Evolutionary conservation across 1,140 invertebrate species (phyloP), one percentile per base, ranked within the genome.

Genomic region (Zophobas morio): DNA sequence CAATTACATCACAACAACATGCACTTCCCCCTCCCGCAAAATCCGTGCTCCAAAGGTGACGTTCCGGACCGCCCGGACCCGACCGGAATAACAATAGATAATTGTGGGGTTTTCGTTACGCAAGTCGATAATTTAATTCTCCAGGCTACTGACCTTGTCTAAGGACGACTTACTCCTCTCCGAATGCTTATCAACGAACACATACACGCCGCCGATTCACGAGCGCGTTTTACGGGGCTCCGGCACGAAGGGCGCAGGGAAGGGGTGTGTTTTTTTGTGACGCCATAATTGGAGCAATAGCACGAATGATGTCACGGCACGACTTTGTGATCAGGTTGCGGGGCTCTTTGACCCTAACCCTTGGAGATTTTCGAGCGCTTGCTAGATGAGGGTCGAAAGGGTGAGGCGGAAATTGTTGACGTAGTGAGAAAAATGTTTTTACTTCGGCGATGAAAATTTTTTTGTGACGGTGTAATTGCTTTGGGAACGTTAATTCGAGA

Each of bases 61-160:
- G 20, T 20, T 20, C 20, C 20, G 20, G 20, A 20, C 20, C 36
- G 6, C 36, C 56, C 60, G 60, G 39, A 66, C 60, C 6, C 8
- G 60, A 66, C 60, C 60, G 60, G 60, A 66, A 66, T 66, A 66
- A 66, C 42, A 66, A 66, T 42, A 40, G 60, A 66, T 66, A 66
- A 66, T 66, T 66, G 60, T 42, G 60, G 60, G 60, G 60, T 66
- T 73, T 20, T 54, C 40, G 71, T 73, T 73, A 73, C 71, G 71
- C 71, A 73, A 73, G 47, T 73, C 71, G 71, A 73, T 73, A 73
- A 73, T 73, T 73, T 53, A 73, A 73, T 73, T 73, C 63, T 46
- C 63, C 37, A 6, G 71, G 71, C 71, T 73, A 73, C 60, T 73
- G 71, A 73, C 71, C 71, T 73, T 73, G 71, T 73, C 49, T 73